Conservation (phyloP, 1,140 invertebrate genomes). For the Nylanderia fulva region DNA sequence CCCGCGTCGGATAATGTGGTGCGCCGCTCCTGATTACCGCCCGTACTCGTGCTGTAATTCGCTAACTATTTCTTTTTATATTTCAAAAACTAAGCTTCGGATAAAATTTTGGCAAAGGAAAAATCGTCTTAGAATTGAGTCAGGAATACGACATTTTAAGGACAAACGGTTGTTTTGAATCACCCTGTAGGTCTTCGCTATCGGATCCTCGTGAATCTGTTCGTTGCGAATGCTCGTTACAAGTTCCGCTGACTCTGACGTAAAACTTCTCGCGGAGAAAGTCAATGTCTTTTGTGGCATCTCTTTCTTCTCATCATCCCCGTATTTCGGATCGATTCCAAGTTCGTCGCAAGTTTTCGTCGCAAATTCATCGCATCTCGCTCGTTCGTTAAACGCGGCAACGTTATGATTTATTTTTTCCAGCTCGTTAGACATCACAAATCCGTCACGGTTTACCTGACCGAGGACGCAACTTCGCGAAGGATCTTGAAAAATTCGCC, state of each 20-base stretch:
- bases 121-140: too few species aligned
- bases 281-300: background rate
- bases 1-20: too few species aligned
- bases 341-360: background rate
- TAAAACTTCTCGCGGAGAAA: constrained; percentile 19
- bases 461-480: background rate
- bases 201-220: background rate
- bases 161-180: too few species aligned
- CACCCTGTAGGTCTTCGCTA: background rate
- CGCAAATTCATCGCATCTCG: background rate
- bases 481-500: background rate
- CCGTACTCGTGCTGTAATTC: too few species aligned
- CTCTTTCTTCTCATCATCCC: background rate
- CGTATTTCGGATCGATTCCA: background rate
- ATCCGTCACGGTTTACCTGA: background rate
- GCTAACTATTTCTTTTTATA: too few species aligned
- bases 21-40: too few species aligned
- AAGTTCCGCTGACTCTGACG: background rate
- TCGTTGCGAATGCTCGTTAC: background rate
- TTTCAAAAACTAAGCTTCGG: too few species aligned
- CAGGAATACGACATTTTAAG: too few species aligned
- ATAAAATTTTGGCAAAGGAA: too few species aligned
- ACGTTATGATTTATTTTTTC: background rate
- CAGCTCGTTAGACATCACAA: background rate
- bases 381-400: background rate